Conservation (phyloP, 2,888 invertebrate genomes). For the Drosophila parthenogenetica region DNA sequence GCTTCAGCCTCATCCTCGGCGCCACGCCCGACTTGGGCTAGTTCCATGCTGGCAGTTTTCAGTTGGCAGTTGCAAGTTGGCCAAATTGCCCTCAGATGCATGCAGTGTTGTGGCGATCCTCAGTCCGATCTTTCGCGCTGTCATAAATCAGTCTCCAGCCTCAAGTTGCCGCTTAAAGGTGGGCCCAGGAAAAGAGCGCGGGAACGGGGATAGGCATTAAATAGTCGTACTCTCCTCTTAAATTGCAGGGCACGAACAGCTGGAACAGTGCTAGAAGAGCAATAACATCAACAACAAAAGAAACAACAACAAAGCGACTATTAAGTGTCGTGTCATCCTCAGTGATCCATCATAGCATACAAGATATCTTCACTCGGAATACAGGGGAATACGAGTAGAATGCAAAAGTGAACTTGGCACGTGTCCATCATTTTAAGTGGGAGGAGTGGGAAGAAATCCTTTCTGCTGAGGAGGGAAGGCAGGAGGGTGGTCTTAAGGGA, state of each 20-base stretch:
- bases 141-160: conserved; percentile 74
- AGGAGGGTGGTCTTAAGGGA: background rate
- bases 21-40: conserved; percentile 70
- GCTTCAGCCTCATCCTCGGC: conserved; percentile 41
- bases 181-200: background rate
- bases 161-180: conserved; percentile 50
- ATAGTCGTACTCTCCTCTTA: conserved; percentile 68
- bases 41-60: conserved; percentile 22
- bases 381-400: background rate
- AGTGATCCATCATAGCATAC: conserved; percentile 73
- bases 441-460: conserved; percentile 14
- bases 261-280: conserved; percentile 42
- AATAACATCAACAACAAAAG: conserved; percentile 32
- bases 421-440: conserved; percentile 67
- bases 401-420: conserved; percentile 71
- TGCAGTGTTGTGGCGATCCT: conserved; percentile 37
- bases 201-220: conserved; percentile 60
- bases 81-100: conserved; percentile 69
- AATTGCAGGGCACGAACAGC: conserved; percentile 73
- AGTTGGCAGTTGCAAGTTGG: conserved; percentile 26
- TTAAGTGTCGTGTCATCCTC: conserved; percentile 78
- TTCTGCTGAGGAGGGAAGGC: conserved; percentile 31
- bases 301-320: conserved; percentile 56
- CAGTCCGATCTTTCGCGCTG: conserved; percentile 66
- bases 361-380: conserved; percentile 41